Conservation (phyloP, 2,797 vertebrate species). For the Euphonia xanthogaster region DNA sequence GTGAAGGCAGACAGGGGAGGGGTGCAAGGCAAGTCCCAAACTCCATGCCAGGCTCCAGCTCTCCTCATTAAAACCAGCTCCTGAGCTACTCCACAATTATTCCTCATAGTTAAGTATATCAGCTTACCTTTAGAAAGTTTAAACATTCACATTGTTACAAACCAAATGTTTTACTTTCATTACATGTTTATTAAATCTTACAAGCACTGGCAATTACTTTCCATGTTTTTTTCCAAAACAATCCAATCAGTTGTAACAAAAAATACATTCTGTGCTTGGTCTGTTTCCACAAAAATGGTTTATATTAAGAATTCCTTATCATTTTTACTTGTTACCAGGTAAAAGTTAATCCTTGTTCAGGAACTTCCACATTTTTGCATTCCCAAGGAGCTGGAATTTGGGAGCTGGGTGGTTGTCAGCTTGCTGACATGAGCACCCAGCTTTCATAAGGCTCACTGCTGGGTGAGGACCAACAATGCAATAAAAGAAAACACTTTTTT, state of each 20-base stretch:
- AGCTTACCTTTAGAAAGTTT: neutral
- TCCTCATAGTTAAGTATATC: neutral
- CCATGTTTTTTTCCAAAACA: neutral
- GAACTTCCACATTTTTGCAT: neutral
- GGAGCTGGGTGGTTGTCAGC: neutral
- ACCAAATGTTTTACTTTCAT: neutral
- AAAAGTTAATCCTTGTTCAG: neutral
- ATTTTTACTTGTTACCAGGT: neutral
- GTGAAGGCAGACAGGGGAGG: neutral
- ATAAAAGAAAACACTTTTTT: neutral
- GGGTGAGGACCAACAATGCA: neutral
- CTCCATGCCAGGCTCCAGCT: neutral
- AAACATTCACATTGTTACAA: neutral
- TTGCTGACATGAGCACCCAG: neutral
- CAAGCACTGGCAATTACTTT: neutral
- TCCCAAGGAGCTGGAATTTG: neutral
- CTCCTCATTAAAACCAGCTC: neutral
- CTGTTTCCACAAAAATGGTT: rapidly evolving
- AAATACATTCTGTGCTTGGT: neutral
- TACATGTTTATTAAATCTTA: neutral
- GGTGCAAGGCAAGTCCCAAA: neutral
- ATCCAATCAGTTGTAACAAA: neutral
- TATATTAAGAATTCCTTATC: neutral
- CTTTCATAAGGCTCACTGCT: neutral
- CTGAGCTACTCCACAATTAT: neutral